Evolutionary conservation across 2,888 invertebrate species (phyloP).

Genomic region (Phaonia tiefii): DNA sequence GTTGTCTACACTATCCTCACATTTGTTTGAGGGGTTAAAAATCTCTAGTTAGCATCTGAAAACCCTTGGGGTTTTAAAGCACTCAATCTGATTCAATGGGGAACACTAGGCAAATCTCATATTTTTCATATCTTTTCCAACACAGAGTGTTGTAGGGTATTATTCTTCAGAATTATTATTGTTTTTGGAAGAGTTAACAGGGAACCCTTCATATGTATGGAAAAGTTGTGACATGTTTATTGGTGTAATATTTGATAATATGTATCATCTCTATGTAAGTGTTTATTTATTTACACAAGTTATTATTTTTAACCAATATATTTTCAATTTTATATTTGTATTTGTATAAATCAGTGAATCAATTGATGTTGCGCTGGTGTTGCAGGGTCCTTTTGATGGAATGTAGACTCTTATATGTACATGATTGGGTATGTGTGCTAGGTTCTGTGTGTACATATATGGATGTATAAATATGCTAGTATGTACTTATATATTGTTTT

Average conservation of each 20-base stretch:
- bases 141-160: too few relatives aligned
- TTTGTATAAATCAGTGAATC: constrained; percentile 58
- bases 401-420: neutral
- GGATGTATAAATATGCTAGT: neutral
- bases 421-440: neutral
- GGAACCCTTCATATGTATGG: too few relatives aligned
- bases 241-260: too few relatives aligned
- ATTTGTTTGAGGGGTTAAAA: too few relatives aligned
- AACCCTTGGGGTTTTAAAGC: too few relatives aligned
- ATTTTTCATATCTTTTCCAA: too few relatives aligned
- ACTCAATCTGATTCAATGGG: too few relatives aligned
- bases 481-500: neutral
- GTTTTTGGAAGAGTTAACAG: too few relatives aligned
- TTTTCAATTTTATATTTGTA: constrained; percentile 50
- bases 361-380: constrained; percentile 43
- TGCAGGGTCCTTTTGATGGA: constrained; percentile 8
- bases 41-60: too few relatives aligned
- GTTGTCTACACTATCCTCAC: too few relatives aligned
- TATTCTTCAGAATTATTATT: too few relatives aligned
- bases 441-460: neutral
- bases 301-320: constrained; percentile 59
- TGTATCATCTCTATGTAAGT: constrained; percentile 2
- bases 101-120: too few relatives aligned
- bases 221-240: neutral
- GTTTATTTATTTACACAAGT: constrained; percentile 51